These are phyloP conservation scores for Drosophila anomelani DNA, from an alignment of 2,888 invertebrate genomes.

Conservation along the genomic window DNA sequence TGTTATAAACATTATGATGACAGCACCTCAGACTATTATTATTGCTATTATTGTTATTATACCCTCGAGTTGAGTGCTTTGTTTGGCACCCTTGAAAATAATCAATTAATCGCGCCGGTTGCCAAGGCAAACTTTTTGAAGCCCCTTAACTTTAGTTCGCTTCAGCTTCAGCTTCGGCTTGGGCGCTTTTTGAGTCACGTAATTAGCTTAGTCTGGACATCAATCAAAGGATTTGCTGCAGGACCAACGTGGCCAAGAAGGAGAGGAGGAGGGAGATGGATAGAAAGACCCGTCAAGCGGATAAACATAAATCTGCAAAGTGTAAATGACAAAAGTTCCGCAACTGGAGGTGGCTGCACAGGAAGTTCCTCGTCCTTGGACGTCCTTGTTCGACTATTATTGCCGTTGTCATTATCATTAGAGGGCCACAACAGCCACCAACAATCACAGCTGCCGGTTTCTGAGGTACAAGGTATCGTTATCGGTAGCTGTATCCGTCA, in stretches of 20 bases:
- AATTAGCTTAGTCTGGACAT: constrained; percentile 75
- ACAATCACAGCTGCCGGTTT: constrained; percentile 60
- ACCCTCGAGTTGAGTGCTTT: constrained; percentile 59
- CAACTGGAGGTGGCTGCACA: constrained; percentile 13
- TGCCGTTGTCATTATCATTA: constrained; percentile 79
- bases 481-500: constrained; percentile 20
- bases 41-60: constrained; percentile 64
- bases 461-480: constrained; percentile 25
- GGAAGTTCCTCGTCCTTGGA: constrained; percentile 37
- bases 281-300: constrained; percentile 56
- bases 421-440: constrained; percentile 48
- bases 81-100: constrained; percentile 54
- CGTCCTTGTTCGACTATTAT: constrained; percentile 65
- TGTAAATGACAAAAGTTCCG: constrained; percentile 69
- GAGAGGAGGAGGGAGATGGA: background rate
- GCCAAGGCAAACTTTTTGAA: constrained; percentile 60
- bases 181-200: constrained; percentile 68
- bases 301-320: constrained; percentile 75
- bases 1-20: constrained; percentile 55
- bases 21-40: constrained; percentile 60
- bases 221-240: constrained; percentile 62
- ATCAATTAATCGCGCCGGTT: constrained; percentile 75
- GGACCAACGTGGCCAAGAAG: background rate
- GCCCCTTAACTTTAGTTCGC: constrained; percentile 27
- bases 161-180: constrained; percentile 10